Evolutionary conservation across 2,113 vertebrate genomes (phyloP), one percentile per base, ranked within the genome.

Genomic region (Phainopepla nitens): DNA sequence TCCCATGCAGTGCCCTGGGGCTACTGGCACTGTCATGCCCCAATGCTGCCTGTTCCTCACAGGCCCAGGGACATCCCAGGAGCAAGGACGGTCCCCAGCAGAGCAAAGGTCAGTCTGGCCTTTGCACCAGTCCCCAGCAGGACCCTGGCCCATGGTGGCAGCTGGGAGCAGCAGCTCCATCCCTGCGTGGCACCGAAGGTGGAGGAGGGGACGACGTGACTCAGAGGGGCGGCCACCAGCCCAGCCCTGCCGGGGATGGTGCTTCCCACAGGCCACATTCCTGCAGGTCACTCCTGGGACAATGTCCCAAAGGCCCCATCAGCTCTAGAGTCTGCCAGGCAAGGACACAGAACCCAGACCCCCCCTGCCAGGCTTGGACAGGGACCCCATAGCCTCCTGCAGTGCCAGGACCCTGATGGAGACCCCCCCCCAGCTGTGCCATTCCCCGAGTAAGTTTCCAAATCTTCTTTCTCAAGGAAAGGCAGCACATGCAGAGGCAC

Each of bases 401-500:
- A 13, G 33, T 5, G 68, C 65, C 8, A 15, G 66, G 42, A 44
- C 42, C 36, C 33, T 10, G 21, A 18, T 7, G 24, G 53, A 68
- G 53, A 20, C 21, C 6, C n/a, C 21, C 6, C n/a, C n/a, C 36
- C 31, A 5, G 53, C 54, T 39, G 19, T 5, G 9, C 77, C 56
- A 64, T 17, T n/a, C 39, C 56, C 45, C 3, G 13, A 31, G 19
- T 6, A n/a, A 36, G 3, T 15, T 84, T 11, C 45, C 45, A 56
- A 71, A 44, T 9, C 36, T 39, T 56, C 53, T 22, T 57, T 14
- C 17, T 47, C 7, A 1, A 25, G 64, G 36, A 29, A 45, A 75
- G 23, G 70, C 16, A 7, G 73, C 33, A 21, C 17, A 2, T 0
- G 1, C 1, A 7, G 41, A 11, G 1, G 19, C 9, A 2, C 9